These are phyloP conservation scores for Chiropotes sagulatus DNA, from an alignment of 2,797 vertebrate genomes.

Conservation along the genomic window DNA sequence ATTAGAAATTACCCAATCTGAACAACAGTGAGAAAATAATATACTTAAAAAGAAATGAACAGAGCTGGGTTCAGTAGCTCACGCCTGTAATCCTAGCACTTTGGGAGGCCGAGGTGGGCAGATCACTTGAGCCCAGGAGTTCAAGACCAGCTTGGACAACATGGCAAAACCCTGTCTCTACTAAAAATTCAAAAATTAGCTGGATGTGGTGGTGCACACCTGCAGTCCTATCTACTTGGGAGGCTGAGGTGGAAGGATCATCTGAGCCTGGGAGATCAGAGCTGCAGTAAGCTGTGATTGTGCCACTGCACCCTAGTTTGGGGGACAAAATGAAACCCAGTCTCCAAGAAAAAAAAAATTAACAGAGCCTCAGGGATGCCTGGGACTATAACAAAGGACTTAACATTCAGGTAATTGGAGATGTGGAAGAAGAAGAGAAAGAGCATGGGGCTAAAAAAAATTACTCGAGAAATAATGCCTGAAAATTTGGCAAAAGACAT, in stretches of 20 bases:
- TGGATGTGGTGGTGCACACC: background rate
- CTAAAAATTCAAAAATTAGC: background rate
- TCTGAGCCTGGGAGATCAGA: background rate
- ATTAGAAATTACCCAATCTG: slow-evolving; percentile 25
- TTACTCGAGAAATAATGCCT: slow-evolving; percentile 3
- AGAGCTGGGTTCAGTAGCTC: background rate
- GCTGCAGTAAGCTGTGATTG: background rate
- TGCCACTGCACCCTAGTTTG: background rate
- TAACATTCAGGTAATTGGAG: background rate
- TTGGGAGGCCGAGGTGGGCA: background rate
- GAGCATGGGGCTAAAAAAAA: background rate
- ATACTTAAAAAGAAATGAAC: background rate
- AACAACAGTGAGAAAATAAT: background rate
- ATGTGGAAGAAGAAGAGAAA: background rate
- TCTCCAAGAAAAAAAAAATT: background rate
- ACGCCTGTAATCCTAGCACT: background rate
- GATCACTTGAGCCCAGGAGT: background rate
- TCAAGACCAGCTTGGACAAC: background rate
- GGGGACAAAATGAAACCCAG: background rate
- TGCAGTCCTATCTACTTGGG: background rate
- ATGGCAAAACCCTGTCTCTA: background rate
- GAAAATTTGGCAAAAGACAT: slow-evolving; percentile 36
- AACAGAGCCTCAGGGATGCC: background rate
- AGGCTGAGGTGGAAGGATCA: background rate
- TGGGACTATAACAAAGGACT: background rate